Conservation (phyloP, 2,113 vertebrate genomes). For the Myrmecophaga tridactyla region DNA sequence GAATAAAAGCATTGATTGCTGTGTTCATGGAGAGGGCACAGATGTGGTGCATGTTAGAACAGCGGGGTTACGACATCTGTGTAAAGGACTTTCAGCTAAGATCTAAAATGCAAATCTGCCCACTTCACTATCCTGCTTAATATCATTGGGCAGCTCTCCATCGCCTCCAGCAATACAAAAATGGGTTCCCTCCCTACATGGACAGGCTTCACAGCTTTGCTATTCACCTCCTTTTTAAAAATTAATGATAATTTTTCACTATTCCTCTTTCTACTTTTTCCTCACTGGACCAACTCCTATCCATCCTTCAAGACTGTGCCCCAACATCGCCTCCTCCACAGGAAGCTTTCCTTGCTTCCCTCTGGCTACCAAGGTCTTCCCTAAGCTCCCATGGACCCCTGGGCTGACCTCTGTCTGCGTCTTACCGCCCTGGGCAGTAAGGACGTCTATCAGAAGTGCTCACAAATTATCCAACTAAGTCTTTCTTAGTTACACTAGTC, state of each 20-base stretch:
- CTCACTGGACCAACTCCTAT: background rate
- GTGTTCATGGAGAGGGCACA: background rate
- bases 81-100: background rate
- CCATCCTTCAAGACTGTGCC: background rate
- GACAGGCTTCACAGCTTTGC: background rate
- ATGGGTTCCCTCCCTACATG: background rate
- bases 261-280: background rate
- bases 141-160: background rate
- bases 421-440: background rate
- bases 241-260: background rate
- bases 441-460: too few relatives aligned
- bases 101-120: background rate
- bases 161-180: background rate
- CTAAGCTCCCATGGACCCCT: background rate
- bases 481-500: too few relatives aligned
- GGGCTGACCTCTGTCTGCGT: background rate
- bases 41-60: background rate
- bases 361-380: background rate
- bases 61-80: background rate
- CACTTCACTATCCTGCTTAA: background rate
- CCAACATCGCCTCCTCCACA: background rate
- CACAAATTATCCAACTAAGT: background rate
- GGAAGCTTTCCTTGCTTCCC: background rate
- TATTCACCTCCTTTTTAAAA: too few relatives aligned
- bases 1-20: background rate